These are phyloP conservation scores for Zaprionus vittiger DNA, from an alignment of 1,140 invertebrate species.

Conservation along the genomic window DNA sequence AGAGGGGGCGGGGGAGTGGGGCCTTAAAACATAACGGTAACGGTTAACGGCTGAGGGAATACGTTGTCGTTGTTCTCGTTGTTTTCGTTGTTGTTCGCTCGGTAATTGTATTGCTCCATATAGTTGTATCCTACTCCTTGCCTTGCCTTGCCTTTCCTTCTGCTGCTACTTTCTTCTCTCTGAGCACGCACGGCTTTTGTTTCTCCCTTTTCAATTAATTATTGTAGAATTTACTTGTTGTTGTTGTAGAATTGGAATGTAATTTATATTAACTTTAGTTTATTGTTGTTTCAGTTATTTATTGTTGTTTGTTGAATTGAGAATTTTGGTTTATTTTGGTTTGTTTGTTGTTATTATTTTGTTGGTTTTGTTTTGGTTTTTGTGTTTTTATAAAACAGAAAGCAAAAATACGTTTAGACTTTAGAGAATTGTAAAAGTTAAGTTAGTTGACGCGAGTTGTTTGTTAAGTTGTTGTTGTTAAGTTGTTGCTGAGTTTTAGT, in stretches of 20 bases:
- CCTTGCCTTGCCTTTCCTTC: constrained; percentile 6
- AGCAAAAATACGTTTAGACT: constrained; percentile 36
- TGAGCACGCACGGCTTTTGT: not conserved
- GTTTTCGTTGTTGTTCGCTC: not conserved
- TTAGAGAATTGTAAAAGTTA: constrained; percentile 68
- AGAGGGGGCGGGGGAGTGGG: not conserved
- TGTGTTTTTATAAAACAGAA: constrained; percentile 49
- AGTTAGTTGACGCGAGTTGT: constrained; percentile 77
- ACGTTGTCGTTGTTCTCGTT: constrained; percentile 25
- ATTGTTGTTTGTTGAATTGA: constrained; percentile 52
- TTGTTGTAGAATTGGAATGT: constrained; percentile 9
- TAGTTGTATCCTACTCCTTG: constrained; percentile 20
- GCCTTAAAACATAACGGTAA: constrained; percentile 71
- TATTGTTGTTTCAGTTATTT: constrained; percentile 36
- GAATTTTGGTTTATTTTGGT: constrained; percentile 33
- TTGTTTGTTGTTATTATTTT: constrained; percentile 46
- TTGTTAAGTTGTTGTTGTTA: constrained; percentile 32
- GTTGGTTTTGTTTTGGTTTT: constrained; percentile 26
- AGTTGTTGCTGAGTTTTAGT: constrained; percentile 56
- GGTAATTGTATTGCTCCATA: constrained; percentile 52
- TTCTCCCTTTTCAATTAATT: constrained; percentile 13
- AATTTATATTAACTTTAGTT: not conserved
- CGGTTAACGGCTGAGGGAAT: constrained; percentile 11
- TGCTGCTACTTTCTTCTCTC: not conserved
- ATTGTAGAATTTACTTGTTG: constrained; percentile 5